A percentile compares a stretch with the other conserved stretches of the same genome.
Conservation (phyloP, 2,113 vertebrate species). For the Centrocercus urophasianus region DNA sequence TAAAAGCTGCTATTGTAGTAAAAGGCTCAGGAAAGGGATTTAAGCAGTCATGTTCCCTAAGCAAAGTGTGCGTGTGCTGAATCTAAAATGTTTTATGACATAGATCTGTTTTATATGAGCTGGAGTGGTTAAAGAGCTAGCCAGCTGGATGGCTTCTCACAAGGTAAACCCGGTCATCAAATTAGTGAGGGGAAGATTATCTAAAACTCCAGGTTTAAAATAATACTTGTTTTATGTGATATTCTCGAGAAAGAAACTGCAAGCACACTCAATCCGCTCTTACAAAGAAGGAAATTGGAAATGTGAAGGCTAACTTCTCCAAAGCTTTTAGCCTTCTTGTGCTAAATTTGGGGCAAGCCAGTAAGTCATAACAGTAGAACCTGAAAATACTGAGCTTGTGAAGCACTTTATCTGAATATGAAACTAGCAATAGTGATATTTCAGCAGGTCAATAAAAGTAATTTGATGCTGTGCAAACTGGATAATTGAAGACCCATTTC, state of each 20-base stretch:
- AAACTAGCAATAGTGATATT: not conserved
- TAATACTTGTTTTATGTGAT: not conserved
- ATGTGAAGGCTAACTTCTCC: not conserved
- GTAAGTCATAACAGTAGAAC: not conserved
- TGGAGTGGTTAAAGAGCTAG: not conserved
- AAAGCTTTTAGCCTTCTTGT: not conserved
- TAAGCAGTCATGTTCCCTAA: not conserved
- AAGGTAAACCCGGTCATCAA: not conserved
- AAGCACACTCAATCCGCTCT: accelerated
- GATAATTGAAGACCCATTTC: not conserved
- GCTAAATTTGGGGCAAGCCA: not conserved
- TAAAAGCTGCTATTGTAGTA: not conserved
- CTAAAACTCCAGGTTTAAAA: not conserved
- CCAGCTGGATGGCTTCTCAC: not conserved
- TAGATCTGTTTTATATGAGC: not conserved
- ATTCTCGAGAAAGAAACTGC: not conserved
- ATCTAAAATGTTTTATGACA: not conserved
- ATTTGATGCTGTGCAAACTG: not conserved
- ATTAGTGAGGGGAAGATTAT: not conserved
- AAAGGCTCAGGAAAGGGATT: not conserved
- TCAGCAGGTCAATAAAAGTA: not conserved
- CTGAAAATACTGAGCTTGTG: not conserved
- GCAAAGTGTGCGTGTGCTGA: accelerated
- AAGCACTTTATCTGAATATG: not conserved
- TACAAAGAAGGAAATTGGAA: not conserved